Conservation (phyloP, 2,888 invertebrate species). For the Pecten maximus region DNA sequence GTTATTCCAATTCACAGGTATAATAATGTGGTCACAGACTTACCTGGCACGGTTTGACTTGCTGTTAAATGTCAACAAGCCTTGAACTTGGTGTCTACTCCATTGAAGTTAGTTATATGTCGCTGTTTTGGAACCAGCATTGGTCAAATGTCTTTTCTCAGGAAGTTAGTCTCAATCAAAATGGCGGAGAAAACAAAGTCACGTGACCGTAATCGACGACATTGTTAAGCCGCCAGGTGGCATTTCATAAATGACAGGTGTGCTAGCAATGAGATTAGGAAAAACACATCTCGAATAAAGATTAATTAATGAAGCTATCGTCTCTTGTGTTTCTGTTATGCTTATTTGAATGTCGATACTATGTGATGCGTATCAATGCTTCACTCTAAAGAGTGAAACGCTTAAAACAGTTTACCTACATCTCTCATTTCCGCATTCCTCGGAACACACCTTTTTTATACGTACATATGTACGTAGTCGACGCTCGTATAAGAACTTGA, state of each 20-base stretch:
- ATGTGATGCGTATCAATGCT: not conserved
- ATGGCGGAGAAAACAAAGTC: constrained; percentile 60
- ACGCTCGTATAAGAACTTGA: too few species aligned
- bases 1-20: not conserved
- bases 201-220: constrained; percentile 53
- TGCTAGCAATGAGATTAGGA: not conserved
- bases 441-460: not conserved
- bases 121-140: constrained; percentile 36
- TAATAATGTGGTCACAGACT: not conserved
- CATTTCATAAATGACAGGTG: constrained; percentile 42
- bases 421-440: constrained; percentile 1
- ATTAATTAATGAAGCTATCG: not conserved
- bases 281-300: not conserved
- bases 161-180: constrained; percentile 52
- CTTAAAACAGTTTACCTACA: not conserved
- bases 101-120: constrained; percentile 43
- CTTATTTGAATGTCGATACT: not conserved
- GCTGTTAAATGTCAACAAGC: constrained; percentile 52
- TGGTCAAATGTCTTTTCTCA: constrained; percentile 47
- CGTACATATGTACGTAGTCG: too few species aligned
- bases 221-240: constrained; percentile 54
- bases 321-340: not conserved
- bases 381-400: not conserved
- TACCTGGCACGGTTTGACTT: constrained; percentile 53
- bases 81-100: constrained; percentile 44